Conservation (phyloP, 2,797 vertebrate genomes). For the Nothura maculosa region DNA sequence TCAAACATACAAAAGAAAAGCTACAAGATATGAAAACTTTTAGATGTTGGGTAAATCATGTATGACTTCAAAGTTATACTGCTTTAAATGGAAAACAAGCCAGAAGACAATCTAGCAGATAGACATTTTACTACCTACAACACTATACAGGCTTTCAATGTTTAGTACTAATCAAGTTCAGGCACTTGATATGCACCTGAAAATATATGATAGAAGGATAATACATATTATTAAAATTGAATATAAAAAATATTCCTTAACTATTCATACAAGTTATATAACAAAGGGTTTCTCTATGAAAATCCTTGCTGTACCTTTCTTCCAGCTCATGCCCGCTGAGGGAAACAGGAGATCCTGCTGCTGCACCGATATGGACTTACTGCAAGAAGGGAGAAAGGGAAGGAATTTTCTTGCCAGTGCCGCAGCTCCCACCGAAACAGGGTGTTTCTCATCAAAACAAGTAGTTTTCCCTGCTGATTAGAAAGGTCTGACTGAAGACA, state of each 20-base stretch:
- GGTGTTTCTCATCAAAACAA: rapidly evolving
- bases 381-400: neutral
- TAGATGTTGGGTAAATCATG: neutral
- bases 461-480: neutral
- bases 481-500: neutral
- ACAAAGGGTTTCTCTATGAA: neutral
- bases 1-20: neutral
- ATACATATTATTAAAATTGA: neutral
- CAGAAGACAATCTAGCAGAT: neutral
- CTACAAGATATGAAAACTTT: neutral
- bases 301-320: neutral
- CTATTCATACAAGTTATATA: neutral
- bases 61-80: neutral
- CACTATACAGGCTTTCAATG: neutral
- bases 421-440: neutral
- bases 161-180: neutral
- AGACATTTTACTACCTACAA: neutral
- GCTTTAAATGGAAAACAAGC: neutral
- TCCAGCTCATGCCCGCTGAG: neutral
- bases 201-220: neutral
- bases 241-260: neutral
- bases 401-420: neutral
- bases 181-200: too few species aligned
- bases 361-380: neutral
- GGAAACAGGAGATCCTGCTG: neutral